Evolutionary conservation across 2,797 vertebrate species (phyloP).

Genomic region (Gambusia yucatana): DNA sequence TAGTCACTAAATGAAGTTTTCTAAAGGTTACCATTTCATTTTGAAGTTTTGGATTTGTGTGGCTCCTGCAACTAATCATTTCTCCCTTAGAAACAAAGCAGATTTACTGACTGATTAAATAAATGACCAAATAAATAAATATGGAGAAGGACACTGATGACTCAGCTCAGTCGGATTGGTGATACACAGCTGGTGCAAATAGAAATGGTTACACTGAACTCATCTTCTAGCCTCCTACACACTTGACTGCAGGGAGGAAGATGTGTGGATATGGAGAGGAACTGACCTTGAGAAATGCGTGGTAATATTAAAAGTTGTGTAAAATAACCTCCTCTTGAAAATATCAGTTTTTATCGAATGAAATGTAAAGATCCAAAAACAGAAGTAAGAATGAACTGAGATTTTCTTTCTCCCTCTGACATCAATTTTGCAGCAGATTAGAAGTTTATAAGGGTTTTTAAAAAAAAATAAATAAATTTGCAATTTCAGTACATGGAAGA

Average conservation of each 20-base stretch:
- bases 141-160: neutral
- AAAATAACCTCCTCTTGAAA: neutral
- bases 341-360: neutral
- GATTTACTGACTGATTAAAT: neutral
- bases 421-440: neutral
- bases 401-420: neutral
- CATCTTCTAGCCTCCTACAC: neutral
- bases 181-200: neutral
- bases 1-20: neutral
- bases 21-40: neutral
- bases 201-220: neutral
- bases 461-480: neutral
- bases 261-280: neutral
- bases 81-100: neutral
- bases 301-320: neutral
- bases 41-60: neutral
- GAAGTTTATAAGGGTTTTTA: neutral
- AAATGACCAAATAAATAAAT: neutral
- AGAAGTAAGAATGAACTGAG: neutral
- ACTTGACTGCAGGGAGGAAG: neutral
- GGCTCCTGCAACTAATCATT: neutral
- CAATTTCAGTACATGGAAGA: neutral
- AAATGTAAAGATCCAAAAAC: neutral
- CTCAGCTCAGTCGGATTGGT: neutral
- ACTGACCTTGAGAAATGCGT: neutral